Base-by-base conservation (phyloP, 2,113 vertebrate species). In the Shinisaurus crocodilurus region DNA sequence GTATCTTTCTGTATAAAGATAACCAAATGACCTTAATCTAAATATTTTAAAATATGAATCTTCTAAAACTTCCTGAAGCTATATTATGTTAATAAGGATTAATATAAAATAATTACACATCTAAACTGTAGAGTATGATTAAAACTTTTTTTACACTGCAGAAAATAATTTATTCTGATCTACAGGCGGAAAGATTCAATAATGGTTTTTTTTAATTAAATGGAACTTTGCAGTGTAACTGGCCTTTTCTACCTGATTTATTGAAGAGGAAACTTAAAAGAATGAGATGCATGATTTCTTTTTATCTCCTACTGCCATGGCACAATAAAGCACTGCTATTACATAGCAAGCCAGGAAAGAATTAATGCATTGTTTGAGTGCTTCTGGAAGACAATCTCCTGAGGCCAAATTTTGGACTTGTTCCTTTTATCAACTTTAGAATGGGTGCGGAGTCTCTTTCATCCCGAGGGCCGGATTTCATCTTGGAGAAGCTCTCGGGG, bases 81-180 rank as follows among this genome's bases (percentile, higher is more conserved):
- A 15, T 43, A 89, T 91, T 79, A 93, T 90, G 80, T 82, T 8
- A 2, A 67, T 82, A 70, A 2, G 37, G 88, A 91, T 72, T 3
- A 75, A 0, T 2, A 40, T 1, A 70, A 54, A 89, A 18, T 87
- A 74, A 25, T 81, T 88, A 91, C 87, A 6, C 87, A 83, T 63
- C 20, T 3, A 87, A 37, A 2, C 60, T 86, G 23, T 34, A 20
- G 87, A 87, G 83, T 75, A 29, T 15, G 74, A 3, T 48, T 85
- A 18, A 85, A 82, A 32, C 72, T 6, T 8, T 74, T 92, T 89
- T 86, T 8, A 2, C 63, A 18, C 27, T 72, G 34, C 5, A 54
- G 80, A 88, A 23, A 77, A 63, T 0, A 77, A 60, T 15, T 48
- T 1, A 40, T 75, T 93, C 87, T 91, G 77, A 77, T 1, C 1